A percentile compares a stretch with the other conserved stretches of the same genome.
phyloP scores from a whole-genome alignment of 2,888 invertebrate genomes.

The Trichopria drosophilae region DNA sequence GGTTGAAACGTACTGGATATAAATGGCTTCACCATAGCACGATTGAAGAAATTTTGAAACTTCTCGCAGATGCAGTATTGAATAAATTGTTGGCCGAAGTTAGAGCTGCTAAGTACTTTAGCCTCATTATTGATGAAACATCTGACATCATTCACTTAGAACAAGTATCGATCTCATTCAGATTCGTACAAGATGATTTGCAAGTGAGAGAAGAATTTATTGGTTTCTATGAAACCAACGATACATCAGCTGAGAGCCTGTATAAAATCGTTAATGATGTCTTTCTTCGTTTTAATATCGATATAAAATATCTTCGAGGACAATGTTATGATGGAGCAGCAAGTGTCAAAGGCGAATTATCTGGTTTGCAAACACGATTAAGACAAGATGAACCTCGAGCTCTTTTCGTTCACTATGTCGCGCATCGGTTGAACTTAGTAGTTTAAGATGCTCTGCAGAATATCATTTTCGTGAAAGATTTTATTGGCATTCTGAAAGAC shows the following conservation, averaged over 20 bases:
- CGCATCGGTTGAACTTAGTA: constrained; percentile 35
- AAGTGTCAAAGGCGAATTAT: constrained; percentile 34
- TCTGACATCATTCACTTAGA: constrained; percentile 27
- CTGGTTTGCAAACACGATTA: constrained; percentile 36
- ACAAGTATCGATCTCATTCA: constrained; percentile 27
- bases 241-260: constrained; percentile 27
- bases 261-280: no score
- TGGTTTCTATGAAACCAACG: constrained; percentile 27
- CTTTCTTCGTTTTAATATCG: constrained; percentile 16
- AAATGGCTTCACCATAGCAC: no score
- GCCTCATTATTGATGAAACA: constrained; percentile 30
- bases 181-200: constrained; percentile 20
- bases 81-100: no score
- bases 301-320: constrained; percentile 29
- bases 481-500: constrained; percentile 20
- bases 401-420: constrained; percentile 35
- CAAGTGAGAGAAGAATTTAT: constrained; percentile 27
- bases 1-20: no score
- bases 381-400: constrained; percentile 32
- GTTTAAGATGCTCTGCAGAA: constrained; percentile 34
- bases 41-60: no score
- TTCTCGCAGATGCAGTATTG: no score
- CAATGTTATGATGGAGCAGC: constrained; percentile 40
- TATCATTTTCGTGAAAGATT: constrained; percentile 25
- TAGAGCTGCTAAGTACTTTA: constrained; percentile 23